Conservation (phyloP, 2,888 invertebrate genomes). For the Amorpha juglandis region DNA sequence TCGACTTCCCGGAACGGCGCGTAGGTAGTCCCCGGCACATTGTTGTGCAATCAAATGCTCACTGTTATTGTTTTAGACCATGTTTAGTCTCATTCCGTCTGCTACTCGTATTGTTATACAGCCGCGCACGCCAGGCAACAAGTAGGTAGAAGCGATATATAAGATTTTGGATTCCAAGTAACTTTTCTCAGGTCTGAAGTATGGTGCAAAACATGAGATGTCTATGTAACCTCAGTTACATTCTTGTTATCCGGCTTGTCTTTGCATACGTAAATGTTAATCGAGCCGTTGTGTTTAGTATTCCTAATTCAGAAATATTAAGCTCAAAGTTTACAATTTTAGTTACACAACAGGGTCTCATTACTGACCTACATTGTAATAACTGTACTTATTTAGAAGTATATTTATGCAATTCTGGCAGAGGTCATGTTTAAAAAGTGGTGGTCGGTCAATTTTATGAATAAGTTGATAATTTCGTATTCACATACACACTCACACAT, state of each 20-base stretch:
- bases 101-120: conserved; percentile 8
- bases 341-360: background rate
- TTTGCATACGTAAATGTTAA: no score
- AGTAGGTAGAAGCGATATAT: background rate
- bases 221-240: no score
- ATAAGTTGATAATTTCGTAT: conserved; percentile 72
- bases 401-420: conserved; percentile 26
- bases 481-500: conserved; percentile 61
- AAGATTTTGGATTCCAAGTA: background rate
- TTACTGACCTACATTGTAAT: conserved; percentile 4
- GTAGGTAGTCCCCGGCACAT: conserved; percentile 63
- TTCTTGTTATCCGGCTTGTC: no score
- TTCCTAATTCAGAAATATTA: no score
- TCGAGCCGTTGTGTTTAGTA: no score
- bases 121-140: background rate
- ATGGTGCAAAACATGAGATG: no score
- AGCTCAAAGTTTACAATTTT: background rate
- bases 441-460: conserved; percentile 67
- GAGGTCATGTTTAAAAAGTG: conserved; percentile 31
- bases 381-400: background rate
- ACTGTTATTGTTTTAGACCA: conserved; percentile 43
- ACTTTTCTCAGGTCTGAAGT: background rate
- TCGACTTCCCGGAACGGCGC: conserved; percentile 73
- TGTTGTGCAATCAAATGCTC: conserved; percentile 55
- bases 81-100: conserved; percentile 39